Evolutionary conservation across 2,797 vertebrate species (phyloP), one percentile per base, ranked within the genome.

Genomic region (Coluber constrictor): DNA sequence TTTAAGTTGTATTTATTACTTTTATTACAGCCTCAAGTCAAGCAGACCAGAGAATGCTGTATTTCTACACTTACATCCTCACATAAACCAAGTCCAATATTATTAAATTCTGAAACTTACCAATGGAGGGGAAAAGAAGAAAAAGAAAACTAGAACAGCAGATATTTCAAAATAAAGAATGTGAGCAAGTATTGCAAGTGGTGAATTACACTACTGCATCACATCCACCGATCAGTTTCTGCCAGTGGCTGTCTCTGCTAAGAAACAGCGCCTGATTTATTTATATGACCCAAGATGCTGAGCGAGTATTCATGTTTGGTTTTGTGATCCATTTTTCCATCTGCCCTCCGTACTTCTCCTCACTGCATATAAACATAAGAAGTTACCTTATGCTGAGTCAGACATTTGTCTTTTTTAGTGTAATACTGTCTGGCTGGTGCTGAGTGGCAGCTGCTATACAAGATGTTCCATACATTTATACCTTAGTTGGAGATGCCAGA

Each of bases 1-100:
- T 96, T 96, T 95, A 95, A 96, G 63, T 60, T 92, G 4, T 92
- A 91, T 92, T 96, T 96, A 93, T 91, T 83, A 92, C 92, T 95
- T 95, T 96, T 94, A 89, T 94, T 89, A 86, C 0, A 91, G 74
- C 25, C 51, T 57, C 74, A 10, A 54, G 25, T 90, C 93, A 91
- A 32, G 86, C 57, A 92, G 94, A 74, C 86, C 91, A 25, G 66
- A n/a, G 2, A 18, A 13, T 91, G 13, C 70, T 5, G 59, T 79
- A 93, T 93, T 92, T 95, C 94, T 94, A 51, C 92, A 51, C 37
- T 95, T 87, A 15, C 60, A 2, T 60, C 91, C 6, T 66, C 83
- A 93, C 92, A 92, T 79, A 93, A 94, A 92, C 27, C 4, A 93
- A 93, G 51, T 94, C 88, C 3, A 93, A 18, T 94, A 94, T 95